Base-by-base conservation (phyloP, 2,888 invertebrate genomes). In the Petrolisthes manimaculis region DNA sequence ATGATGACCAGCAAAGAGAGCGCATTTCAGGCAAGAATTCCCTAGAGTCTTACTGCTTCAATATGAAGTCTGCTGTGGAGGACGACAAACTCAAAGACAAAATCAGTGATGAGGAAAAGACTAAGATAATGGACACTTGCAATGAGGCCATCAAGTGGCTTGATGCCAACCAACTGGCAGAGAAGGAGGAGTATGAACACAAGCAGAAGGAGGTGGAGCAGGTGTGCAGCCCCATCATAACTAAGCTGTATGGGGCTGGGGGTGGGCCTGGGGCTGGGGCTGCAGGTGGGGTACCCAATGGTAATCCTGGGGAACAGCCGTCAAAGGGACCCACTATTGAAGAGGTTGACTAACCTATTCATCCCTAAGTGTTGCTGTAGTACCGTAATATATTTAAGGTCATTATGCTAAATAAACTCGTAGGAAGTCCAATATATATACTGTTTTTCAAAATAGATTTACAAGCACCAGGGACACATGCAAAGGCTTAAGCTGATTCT, bases 161-260 rank as follows among this genome's bases (percentile, higher is more conserved):
- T 93, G 92, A 92, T 83, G 94, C 96, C 79, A 96, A 96, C 93
- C 96, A 96, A 93, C 94, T 97, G 92, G 98, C 97, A 69, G 98
- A 98, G 92, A 97, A 97, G 93, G 97, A 98, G 92, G 98, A 98
- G 93, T 98, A 96, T 92, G 97, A 97, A 93, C 96, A 97, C 94
- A 97, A 98, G 93, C 97, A 97, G 94, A 98, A 98, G 94, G 98
- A 98, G 93, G 93, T 98, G 92, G 98, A 98, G 94, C 95, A 95
- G 88, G 94, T 98, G 81, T 98, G 97, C 95, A 97, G 96, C 93
- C 98, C 98, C 55, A 98, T 98, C 93, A 96, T 98, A 93, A 97
- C 98, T 88, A 98, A 98, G 94, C 93, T 98, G 94, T 98, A 98
- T 95, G 95, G 95, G 71, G 96, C 96, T 54, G 94, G 95, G 94